Evolutionary conservation across 2,797 vertebrate genomes (phyloP).

Genomic region (Tauraco hartlaubi): DNA sequence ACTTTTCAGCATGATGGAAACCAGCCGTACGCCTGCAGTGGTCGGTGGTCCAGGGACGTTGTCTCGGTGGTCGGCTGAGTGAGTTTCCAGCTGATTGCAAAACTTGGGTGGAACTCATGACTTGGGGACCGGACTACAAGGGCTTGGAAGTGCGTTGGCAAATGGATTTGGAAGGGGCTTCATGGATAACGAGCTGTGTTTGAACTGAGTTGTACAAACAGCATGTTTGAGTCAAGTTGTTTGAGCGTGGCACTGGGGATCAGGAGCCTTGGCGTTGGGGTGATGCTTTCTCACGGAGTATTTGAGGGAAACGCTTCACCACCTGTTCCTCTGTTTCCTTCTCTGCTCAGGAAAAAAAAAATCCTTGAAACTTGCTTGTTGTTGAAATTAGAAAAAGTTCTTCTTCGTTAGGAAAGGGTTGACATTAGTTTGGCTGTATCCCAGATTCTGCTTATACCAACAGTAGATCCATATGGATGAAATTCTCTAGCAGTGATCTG

Average conservation of each 20-base stretch:
- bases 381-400: not conserved
- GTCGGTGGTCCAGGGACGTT: fast-evolving
- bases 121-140: not conserved
- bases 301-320: not conserved
- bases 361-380: not conserved
- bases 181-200: not conserved
- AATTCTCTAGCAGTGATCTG: not conserved
- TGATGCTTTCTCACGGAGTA: not conserved
- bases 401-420: not conserved
- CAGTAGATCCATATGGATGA: not conserved
- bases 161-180: not conserved
- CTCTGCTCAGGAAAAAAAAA: not conserved
- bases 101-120: not conserved
- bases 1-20: not conserved
- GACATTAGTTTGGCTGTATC: not conserved
- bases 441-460: not conserved
- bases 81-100: not conserved
- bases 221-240: not conserved
- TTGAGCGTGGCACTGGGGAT: not conserved
- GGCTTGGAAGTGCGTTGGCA: not conserved
- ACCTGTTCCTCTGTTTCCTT: not conserved
- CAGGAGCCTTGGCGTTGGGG: not conserved
- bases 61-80: not conserved
- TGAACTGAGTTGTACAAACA: not conserved
- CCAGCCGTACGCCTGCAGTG: fast-evolving